Percentiles rank a stretch among this genome's conserved stretches.
Evolutionary conservation across 2,888 invertebrate genomes (phyloP).

Genomic region (Parthenolecanium corni): DNA sequence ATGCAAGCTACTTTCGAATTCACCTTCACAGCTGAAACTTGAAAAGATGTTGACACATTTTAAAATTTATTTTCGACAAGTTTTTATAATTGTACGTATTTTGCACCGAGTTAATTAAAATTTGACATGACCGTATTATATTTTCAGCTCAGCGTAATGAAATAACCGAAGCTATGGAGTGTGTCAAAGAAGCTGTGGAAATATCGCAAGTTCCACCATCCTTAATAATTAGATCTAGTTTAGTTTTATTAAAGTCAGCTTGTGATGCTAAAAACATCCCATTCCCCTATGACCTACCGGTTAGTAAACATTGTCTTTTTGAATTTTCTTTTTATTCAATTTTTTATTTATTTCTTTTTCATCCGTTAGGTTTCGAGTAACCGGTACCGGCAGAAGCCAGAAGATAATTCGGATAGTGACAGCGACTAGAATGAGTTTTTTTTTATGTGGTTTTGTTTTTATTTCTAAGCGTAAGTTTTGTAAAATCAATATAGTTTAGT

Average conservation of each 20-base stretch:
- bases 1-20: too few relatives aligned
- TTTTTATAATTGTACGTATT: too few relatives aligned
- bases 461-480: too few relatives aligned
- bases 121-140: slow-evolving; percentile 37
- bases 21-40: too few relatives aligned
- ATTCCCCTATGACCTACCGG: slow-evolving; percentile 5
- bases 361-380: too few relatives aligned
- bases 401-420: not conserved
- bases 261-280: slow-evolving; percentile 2
- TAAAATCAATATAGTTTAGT: too few relatives aligned
- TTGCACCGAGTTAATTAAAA: too few relatives aligned
- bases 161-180: slow-evolving; percentile 42
- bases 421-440: not conserved
- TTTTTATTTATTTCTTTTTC: not conserved
- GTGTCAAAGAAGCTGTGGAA: slow-evolving; percentile 43
- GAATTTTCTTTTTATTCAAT: not conserved
- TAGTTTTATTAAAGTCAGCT: not conserved
- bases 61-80: too few relatives aligned
- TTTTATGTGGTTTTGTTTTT: too few relatives aligned
- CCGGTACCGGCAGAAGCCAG: not conserved
- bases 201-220: slow-evolving; percentile 45
- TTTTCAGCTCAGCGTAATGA: slow-evolving; percentile 40
- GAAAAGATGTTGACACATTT: too few relatives aligned
- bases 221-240: slow-evolving; percentile 44
- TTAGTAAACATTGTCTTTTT: not conserved